Conservation (phyloP, 2,113 vertebrate species). For the Seriola dumerili region DNA sequence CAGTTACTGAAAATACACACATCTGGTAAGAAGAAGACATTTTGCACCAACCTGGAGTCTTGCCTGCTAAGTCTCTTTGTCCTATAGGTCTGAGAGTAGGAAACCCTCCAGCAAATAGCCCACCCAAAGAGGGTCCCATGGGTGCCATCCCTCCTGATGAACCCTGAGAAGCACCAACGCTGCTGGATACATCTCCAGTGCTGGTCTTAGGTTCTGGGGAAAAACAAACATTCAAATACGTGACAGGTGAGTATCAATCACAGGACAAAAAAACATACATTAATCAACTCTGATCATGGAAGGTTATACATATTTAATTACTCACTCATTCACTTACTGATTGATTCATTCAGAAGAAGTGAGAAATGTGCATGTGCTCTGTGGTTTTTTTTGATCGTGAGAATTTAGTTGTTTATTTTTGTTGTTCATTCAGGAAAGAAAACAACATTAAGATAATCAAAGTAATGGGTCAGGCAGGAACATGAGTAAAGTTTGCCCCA, state of each 20-base stretch:
- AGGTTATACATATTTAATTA: background rate
- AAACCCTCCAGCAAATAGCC: constrained; percentile 95
- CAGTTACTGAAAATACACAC: background rate
- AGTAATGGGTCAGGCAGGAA: background rate
- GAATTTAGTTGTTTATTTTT: background rate
- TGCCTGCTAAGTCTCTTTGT: constrained; percentile 86
- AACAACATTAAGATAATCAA: background rate
- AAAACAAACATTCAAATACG: background rate
- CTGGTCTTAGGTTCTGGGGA: constrained; percentile 84
- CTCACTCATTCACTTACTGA: background rate
- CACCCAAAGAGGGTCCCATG: constrained; percentile 86
- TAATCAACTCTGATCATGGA: background rate
- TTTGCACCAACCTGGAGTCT: constrained; percentile 81
- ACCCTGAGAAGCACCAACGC: constrained; percentile 65
- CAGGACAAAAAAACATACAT: background rate
- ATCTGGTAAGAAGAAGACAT: background rate
- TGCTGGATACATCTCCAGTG: constrained; percentile 77
- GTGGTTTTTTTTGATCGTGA: background rate
- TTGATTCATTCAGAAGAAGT: background rate
- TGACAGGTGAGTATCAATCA: background rate
- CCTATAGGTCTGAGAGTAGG: constrained; percentile 91
- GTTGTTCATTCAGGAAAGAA: background rate
- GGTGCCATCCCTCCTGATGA: constrained; percentile 72
- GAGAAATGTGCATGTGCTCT: background rate
- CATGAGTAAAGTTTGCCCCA: constrained; percentile 6